Evolutionary conservation across 2,888 invertebrate species (phyloP), one percentile per base, ranked within the genome.

Genomic region (Caenorhabditis zanzibari): DNA sequence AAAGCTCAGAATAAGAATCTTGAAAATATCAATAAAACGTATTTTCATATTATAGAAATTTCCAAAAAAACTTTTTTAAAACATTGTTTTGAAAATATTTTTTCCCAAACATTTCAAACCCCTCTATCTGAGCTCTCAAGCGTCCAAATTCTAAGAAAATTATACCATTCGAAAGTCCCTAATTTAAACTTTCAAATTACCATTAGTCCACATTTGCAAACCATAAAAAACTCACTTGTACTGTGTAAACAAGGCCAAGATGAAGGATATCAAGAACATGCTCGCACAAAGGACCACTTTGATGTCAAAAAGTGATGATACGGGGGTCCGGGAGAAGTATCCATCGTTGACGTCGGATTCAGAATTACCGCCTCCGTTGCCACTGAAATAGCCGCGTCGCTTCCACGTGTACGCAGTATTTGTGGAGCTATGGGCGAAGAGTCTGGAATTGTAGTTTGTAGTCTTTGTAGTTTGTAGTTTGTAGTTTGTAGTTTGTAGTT

Each of bases 251-350:
- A 94, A 93, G 64, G 94, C 94, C 28, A 94, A 92, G 88, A 94
- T 94, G 88, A 94, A 94, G 12, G 94, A 93, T 44, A 94, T 92
- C 85, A 94, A 94, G 90, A 94, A 94, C 63, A 94, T 91, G 14
- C 94, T 93, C 0, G 94, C 94, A 85, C 94, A 94, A 4, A 93
- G 92, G 26, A 94, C 92, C 2, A 94, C 94, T 54, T 94, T 93
- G 38, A 94, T 92, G 86, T 94, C 94, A 58, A 90, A 88, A 9
- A 89, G 74, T 26, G 84, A 87, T 24, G 91, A 82, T 16, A 86
- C 75, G 14, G 86, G 79, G 10, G 85, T 69, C 19, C 71, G 10
- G 3, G 59, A 71, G 49, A 66, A 80, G n/a, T 80, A 72, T 41
- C 72, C 64, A 41, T 73, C 80, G 2, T 59, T 49, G 12, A 49